Evolutionary conservation across 2,113 vertebrate genomes (phyloP), one percentile per base, ranked within the genome.

Genomic region (Apteryx owenii): DNA sequence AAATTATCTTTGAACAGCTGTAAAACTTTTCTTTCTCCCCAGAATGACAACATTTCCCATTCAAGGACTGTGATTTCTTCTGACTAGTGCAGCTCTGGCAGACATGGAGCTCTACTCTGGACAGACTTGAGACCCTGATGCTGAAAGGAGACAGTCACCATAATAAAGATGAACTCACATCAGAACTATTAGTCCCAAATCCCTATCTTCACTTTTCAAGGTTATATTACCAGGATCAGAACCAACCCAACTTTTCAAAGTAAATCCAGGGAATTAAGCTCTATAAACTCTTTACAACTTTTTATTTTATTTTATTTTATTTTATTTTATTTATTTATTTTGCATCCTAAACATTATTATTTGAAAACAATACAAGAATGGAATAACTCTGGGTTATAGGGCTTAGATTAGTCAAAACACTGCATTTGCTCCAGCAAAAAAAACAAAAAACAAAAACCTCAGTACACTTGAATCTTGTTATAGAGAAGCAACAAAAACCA

Each of bases 71-170:
- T 53, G 62, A 15, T 36, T 51, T 5, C 29, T 33, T 36, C 78
- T 82, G 65, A 21, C 1, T 46, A n/a, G 3, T 1, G 38, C 69
- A 89, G 65, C 84, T 71, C 93, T 68, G 73, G 60, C 56, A 66
- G 44, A 66, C 2, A 5, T 5, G 44, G 58, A 94, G 64, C 33
- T 48, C 36, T 23, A 9, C 28, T 69, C 33, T 21, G 18, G 40
- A 42, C 0, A 7, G 64, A 13, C 40, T 33, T 0, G 0, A 50
- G 79, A 33, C 0, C 3, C 85, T 23, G 40, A 1, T 12, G 17
- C 33, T 62, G 18, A 40, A 69, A 88, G 61, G 51, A 89, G 61
- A 61, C 73, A 84, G 79, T 19, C 23, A 38, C 48, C 28, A 2
- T 8, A 36, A 71, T 9, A 21, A 75, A 87, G 25, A 25, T 36